Conservation (phyloP, 2,113 vertebrate genomes). For the Chamaea fasciata region DNA sequence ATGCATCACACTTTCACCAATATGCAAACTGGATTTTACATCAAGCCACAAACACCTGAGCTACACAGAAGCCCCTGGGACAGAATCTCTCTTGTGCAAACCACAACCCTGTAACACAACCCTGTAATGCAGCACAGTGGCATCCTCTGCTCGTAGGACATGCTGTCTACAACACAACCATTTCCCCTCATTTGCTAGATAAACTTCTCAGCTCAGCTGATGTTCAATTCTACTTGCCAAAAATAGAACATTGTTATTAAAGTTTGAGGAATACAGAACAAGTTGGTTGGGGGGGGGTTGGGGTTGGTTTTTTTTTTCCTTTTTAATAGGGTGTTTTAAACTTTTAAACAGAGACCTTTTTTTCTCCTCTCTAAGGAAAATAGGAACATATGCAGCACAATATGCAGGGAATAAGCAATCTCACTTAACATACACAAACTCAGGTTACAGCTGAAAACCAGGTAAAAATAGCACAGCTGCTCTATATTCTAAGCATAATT, state of each 20-base stretch:
- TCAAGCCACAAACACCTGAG: not conserved
- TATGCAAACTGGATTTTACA: not conserved
- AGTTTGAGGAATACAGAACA: not conserved
- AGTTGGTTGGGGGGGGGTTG: not conserved
- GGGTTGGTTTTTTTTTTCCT: rapidly evolving
- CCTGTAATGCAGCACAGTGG: not conserved
- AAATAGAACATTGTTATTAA: not conserved
- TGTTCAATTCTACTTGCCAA: not conserved
- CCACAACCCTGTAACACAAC: not conserved
- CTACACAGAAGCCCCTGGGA: not conserved
- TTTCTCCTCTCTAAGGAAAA: not conserved
- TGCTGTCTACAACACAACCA: rapidly evolving
- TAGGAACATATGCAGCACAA: not conserved
- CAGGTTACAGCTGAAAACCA: not conserved
- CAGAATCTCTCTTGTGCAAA: not conserved
- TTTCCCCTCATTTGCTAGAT: not conserved
- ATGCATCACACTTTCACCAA: not conserved
- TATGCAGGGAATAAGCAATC: not conserved
- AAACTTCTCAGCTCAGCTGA: not conserved
- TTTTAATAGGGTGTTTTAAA: not conserved
- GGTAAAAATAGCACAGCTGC: not conserved
- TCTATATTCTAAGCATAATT: not conserved
- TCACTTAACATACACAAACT: not conserved
- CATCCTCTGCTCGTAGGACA: not conserved
- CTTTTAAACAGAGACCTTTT: not conserved